Evolutionary conservation across 2,797 vertebrate species (phyloP), one percentile per base, ranked within the genome.

Genomic region (Myiothlypis coronata): DNA sequence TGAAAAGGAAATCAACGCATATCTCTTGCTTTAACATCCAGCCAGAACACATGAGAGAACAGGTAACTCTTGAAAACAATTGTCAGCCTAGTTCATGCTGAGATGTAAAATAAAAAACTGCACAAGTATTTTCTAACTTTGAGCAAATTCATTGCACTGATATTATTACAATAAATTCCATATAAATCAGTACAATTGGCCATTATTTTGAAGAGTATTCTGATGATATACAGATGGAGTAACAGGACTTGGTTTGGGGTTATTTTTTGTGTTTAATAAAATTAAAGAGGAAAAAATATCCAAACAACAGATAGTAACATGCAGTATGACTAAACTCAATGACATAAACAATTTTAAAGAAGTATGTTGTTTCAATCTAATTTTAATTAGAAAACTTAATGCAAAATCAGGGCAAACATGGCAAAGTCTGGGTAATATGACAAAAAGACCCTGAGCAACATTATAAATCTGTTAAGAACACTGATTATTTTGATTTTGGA

Each of bases 361-460:
- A 61, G 60, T 90, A 76, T 85, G 57, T 52, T 72, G 35, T 70
- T 95, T 94, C 60, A 72, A 49, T 85, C 74, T 69, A 57, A 72
- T 59, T 96, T 93, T 91, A 90, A 86, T 89, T 67, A 88, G 68
- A 56, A 94, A 93, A 86, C 56, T 68, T 77, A 91, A 86, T 4
- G 65, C 60, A 93, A 96, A 97, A 88, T 83, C 41, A 72, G 76
- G 70, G 79, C 67, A 83, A 93, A 93, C 83, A 67, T 75, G 76
- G 74, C 79, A 93, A 90, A 95, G 63, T 81, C 76, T 84, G 64
- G 37, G 72, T 88, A 76, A 87, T 22, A 52, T 35, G 94, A 92
- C 69, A 95, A 88, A 96, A 96, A 93, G 47, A 94, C 96, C 95
- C 89, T 96, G 96, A 97, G 96, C 93, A 96, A 93, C 80, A 43